A percentile compares a stretch with the other conserved stretches of the same genome.
These are phyloP conservation scores for Peromyscus californicus DNA, from an alignment of 2,113 vertebrate genomes.

Conservation along the genomic window DNA sequence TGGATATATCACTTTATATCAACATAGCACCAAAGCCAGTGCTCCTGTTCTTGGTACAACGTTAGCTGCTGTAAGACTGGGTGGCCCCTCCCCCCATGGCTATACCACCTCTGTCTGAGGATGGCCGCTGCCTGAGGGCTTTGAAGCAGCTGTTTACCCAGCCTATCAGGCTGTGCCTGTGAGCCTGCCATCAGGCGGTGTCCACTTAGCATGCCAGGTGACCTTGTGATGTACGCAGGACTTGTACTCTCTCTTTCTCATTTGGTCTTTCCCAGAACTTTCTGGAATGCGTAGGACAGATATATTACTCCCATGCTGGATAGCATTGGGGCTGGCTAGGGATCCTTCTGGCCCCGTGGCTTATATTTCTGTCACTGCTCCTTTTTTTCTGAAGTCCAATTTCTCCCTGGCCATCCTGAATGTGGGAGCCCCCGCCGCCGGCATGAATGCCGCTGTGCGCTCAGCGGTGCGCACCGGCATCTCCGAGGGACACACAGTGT, in stretches of 20 bases:
- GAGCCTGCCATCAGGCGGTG: accelerated
- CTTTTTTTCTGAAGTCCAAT: conserved; percentile 86
- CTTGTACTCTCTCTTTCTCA: accelerated
- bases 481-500: conserved; percentile 92
- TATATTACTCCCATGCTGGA: accelerated
- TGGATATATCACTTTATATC: neutral
- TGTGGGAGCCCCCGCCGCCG: conserved; percentile 94
- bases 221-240: accelerated
- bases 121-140: accelerated
- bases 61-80: neutral
- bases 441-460: conserved; percentile 96
- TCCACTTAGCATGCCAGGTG: neutral
- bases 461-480: conserved; percentile 93
- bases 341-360: accelerated
- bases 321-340: accelerated
- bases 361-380: accelerated
- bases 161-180: accelerated
- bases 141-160: too few relatives aligned
- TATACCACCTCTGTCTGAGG: too few relatives aligned
- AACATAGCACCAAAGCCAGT: neutral
- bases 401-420: conserved; percentile 95
- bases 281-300: neutral
- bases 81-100: too few relatives aligned
- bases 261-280: neutral
- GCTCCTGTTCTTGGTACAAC: neutral